Percentiles rank a stretch among this genome's conserved stretches.
phyloP scores from a whole-genome alignment of 2,113 vertebrate species.

The Willisornis vidua region DNA sequence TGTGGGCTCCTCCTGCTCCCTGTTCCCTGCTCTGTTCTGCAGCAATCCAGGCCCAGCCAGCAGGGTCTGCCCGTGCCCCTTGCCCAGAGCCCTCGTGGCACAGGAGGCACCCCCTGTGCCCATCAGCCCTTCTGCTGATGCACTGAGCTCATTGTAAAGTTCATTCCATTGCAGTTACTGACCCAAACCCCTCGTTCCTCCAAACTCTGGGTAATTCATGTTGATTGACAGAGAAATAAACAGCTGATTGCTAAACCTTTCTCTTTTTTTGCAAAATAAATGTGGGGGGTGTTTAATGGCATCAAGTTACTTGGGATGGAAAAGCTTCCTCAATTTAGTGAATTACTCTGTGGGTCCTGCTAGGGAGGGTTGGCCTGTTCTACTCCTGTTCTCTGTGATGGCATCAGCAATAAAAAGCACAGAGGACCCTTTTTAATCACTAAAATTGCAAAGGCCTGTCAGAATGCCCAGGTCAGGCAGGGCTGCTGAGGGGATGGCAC shows the following conservation, averaged over 20 bases:
- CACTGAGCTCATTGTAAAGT: not conserved
- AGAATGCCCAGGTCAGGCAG: not conserved
- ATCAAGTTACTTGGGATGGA: conserved; percentile 2
- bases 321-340: conserved; percentile 38
- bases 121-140: not conserved
- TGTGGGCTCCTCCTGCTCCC: not conserved
- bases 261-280: not conserved
- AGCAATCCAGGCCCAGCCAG: not conserved
- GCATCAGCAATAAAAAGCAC: conserved; percentile 49
- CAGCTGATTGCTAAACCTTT: not conserved
- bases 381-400: not conserved
- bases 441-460: conserved; percentile 37
- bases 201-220: not conserved
- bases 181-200: not conserved
- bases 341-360: conserved; percentile 8
- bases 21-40: not conserved
- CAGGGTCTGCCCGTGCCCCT: not conserved
- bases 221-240: not conserved
- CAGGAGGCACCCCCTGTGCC: not conserved
- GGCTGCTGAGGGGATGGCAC: conserved; percentile 4
- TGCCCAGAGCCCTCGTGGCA: not conserved
- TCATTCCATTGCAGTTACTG: not conserved
- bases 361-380: not conserved
- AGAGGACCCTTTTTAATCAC: conserved; percentile 36
- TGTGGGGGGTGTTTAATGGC: not conserved